Conservation (phyloP, 64 coral and sea anemone species). For the Pocillopora damicornis region DNA sequence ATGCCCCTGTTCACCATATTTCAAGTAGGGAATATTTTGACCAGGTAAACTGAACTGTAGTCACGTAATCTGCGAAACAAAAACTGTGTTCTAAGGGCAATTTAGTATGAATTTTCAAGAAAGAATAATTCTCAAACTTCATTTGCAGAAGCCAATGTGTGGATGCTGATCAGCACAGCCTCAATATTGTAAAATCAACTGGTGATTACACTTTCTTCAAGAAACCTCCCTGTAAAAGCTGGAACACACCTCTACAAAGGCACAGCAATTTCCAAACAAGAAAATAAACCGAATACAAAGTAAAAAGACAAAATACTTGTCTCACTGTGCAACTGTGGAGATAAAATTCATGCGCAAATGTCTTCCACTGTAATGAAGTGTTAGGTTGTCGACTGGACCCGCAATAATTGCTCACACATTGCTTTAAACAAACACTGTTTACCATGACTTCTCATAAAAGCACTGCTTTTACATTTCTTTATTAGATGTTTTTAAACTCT, state of each 20-base stretch:
- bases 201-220: neutral
- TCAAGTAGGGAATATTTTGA: no score
- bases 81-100: no score
- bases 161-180: neutral
- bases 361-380: constrained; percentile 99
- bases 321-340: constrained; percentile 98
- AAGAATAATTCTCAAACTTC: no score
- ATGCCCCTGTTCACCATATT: no score
- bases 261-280: constrained; percentile 1
- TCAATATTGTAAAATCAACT: no score
- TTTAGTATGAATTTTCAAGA: no score
- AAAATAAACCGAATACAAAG: constrained; percentile 60
- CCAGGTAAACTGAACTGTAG: no score
- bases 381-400: constrained; percentile 72
- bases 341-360: constrained; percentile 99
- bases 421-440: constrained; percentile 49
- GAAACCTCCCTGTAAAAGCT: neutral
- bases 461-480: neutral
- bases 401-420: constrained; percentile 97
- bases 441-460: constrained; percentile 4
- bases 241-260: constrained; percentile 7
- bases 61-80: no score
- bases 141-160: no score
- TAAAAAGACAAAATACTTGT: constrained; percentile 93
- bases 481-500: neutral